Evolutionary conservation across 1,140 invertebrate genomes (phyloP), one percentile per base, ranked within the genome.

Genomic region (Lordiphosa clarofinis): DNA sequence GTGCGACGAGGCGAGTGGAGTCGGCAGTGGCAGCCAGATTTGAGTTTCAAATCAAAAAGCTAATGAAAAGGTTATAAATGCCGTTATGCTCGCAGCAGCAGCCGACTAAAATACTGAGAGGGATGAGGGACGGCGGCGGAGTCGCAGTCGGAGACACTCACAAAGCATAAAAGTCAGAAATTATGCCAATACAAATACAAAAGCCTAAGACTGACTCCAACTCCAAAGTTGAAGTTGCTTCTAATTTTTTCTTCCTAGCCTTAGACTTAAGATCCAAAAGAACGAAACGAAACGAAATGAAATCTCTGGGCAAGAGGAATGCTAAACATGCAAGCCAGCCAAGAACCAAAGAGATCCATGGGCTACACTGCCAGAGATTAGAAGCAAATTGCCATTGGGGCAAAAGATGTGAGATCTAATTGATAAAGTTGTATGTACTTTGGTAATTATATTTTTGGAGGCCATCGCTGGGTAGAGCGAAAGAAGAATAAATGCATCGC

Each of bases 31-130:
- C 24, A 66, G 49, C 40, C 56, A 70, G 54, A 81, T 82, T 81
- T 75, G 61, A 72, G 71, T 75, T 82, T 75, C 62, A 81, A 82
- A 82, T 72, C 62, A 72, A 82, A 64, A 72, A 76, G 59, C 76
- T 76, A 81, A 82, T 82, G 76, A 82, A 76, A 75, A 76, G 72
- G 76, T 82, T 82, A 82, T 59, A 82, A 82, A 46, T 68, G 71
- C 78, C 76, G 76, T 81, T 81, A 81, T 46, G 56, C 36, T 37
- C 42, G n/a, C 59, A 78, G 55, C 42, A 55, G 24, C 24, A 28
- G n/a, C n/a, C n/a, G 15, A 57, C 36, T 52, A n/a, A 49, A 1
- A 43, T 2, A 48, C 11, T 6, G 11, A 44, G 42, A n/a, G 15
- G 15, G 15, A 1, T 3, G 15, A 3, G 15, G 15, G 15, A 15